These are phyloP conservation scores for Thalpophila matura DNA, from an alignment of 2,888 invertebrate species.

Conservation along the genomic window DNA sequence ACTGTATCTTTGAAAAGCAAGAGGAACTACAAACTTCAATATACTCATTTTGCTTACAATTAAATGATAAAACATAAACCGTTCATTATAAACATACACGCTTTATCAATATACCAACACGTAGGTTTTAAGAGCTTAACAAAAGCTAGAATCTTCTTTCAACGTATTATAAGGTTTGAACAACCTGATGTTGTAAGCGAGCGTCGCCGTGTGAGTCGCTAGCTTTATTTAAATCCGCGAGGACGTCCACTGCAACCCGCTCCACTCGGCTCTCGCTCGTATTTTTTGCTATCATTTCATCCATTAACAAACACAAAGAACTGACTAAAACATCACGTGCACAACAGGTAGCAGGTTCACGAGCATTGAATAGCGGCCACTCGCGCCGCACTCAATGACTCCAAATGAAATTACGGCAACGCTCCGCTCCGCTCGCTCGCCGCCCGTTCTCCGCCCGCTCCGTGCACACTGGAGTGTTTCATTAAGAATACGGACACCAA, in stretches of 20 bases:
- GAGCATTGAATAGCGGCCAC: conserved; percentile 25
- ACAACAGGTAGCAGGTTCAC: conserved; percentile 24
- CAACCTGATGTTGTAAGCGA: background rate
- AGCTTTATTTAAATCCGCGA: background rate
- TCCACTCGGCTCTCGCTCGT: background rate
- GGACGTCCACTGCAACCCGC: background rate
- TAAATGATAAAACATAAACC: too few relatives aligned
- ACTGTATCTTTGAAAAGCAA: too few relatives aligned
- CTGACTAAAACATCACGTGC: conserved; percentile 11
- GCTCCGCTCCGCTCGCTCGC: background rate
- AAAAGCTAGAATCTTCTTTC: background rate
- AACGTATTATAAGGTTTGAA: background rate
- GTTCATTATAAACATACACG: too few relatives aligned
- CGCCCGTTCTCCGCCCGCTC: background rate
- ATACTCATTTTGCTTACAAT: too few relatives aligned
- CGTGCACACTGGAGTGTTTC: conserved; percentile 23
- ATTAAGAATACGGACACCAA: conserved; percentile 47
- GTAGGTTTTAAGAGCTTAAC: background rate
- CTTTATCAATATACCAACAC: too few relatives aligned
- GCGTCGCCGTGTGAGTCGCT: background rate
- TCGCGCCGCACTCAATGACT: conserved; percentile 11
- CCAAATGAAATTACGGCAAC: conserved; percentile 36
- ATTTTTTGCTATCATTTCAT: conserved; percentile 22
- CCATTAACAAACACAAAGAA: conserved; percentile 34
- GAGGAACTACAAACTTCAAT: too few relatives aligned